phyloP scores from a whole-genome alignment of 2,888 invertebrate species.

The Chymomyza amoena region DNA sequence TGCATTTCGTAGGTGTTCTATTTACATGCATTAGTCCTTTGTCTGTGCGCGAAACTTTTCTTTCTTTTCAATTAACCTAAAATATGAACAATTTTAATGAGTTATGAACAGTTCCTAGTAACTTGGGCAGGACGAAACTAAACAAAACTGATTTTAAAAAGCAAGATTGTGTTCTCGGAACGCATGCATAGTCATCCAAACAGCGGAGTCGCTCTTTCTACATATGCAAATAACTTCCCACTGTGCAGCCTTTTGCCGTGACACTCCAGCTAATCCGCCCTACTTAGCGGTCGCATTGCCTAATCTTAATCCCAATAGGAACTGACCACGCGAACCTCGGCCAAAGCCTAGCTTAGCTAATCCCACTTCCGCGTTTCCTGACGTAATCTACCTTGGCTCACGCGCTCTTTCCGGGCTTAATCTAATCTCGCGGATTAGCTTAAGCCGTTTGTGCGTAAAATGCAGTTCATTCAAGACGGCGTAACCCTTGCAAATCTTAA shows the following conservation, averaged over 20 bases:
- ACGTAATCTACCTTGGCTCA: constrained; percentile 23
- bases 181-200: not conserved
- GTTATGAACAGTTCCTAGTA: constrained; percentile 24
- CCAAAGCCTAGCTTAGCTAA: constrained; percentile 37
- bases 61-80: constrained; percentile 38
- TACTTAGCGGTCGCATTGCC: constrained; percentile 42
- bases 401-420: constrained; percentile 34
- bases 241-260: not conserved
- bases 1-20: constrained; percentile 34
- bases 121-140: not conserved
- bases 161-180: not conserved
- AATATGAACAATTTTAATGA: constrained; percentile 36
- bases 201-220: too few relatives aligned
- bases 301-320: constrained; percentile 61
- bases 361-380: constrained; percentile 36
- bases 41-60: constrained; percentile 18
- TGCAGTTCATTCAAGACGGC: constrained; percentile 40
- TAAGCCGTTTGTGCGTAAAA: constrained; percentile 13
- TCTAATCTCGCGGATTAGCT: constrained; percentile 52
- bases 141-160: not conserved
- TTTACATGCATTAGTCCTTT: constrained; percentile 43
- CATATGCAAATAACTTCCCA: not conserved
- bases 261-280: constrained; percentile 38
- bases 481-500: not conserved
- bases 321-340: constrained; percentile 15